These are phyloP conservation scores for Hecatera dysodea DNA, from an alignment of 2,888 invertebrate species.

Conservation along the genomic window DNA sequence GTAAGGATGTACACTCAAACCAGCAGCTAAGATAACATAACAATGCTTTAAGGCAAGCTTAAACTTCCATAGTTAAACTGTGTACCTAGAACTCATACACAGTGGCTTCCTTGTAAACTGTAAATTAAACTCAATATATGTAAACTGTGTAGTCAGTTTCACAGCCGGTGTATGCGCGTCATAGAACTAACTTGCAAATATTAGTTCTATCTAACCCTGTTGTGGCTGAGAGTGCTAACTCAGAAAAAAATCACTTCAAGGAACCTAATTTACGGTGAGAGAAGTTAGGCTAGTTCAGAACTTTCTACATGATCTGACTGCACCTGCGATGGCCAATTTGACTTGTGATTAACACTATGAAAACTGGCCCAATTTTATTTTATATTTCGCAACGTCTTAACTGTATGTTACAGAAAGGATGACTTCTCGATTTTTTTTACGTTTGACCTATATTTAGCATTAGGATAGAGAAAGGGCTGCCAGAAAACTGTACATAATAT, in stretches of 20 bases:
- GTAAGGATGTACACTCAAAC: too few relatives aligned
- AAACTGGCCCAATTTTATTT: not conserved
- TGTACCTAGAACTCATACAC: slow-evolving; percentile 10
- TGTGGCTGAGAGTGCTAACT: not conserved
- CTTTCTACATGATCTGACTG: not conserved
- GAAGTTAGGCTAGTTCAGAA: not conserved
- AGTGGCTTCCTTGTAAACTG: slow-evolving; percentile 13
- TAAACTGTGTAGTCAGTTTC: not conserved
- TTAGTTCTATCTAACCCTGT: not conserved
- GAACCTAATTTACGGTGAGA: not conserved
- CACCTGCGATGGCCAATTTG: not conserved
- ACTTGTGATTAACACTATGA: not conserved
- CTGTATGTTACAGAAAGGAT: too few relatives aligned
- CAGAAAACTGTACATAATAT: too few relatives aligned
- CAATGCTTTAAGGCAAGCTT: not conserved
- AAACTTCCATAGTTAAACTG: not conserved
- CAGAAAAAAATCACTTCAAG: not conserved
- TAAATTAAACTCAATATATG: slow-evolving; percentile 29
- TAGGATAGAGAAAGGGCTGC: too few relatives aligned
- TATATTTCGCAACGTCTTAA: too few relatives aligned
- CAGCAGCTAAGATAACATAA: not conserved
- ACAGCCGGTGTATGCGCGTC: not conserved
- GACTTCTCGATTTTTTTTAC: too few relatives aligned
- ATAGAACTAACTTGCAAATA: not conserved
- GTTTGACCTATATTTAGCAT: too few relatives aligned